Conservation (phyloP, 2,113 vertebrate genomes). For the Xiphophorus hellerii region DNA sequence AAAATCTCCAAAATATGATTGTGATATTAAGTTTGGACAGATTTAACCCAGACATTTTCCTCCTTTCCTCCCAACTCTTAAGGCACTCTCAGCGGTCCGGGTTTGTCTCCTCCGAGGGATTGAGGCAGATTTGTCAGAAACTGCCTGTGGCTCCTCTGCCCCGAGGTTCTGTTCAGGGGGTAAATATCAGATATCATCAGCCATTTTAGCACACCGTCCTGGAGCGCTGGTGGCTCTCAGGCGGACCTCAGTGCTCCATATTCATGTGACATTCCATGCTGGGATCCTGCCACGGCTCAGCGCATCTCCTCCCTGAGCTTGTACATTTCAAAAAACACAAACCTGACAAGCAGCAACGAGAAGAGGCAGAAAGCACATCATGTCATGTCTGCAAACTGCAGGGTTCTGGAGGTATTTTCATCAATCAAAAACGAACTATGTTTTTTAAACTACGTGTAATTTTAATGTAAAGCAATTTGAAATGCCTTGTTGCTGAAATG, state of each 20-base stretch:
- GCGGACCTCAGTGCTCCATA: conserved; percentile 59
- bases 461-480: no score
- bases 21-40: conserved; percentile 1
- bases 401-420: background rate
- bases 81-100: conserved; percentile 39
- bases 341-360: conserved; percentile 1
- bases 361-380: background rate
- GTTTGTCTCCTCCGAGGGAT: conserved; percentile 54
- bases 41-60: background rate
- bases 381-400: conserved; percentile 13
- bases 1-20: background rate
- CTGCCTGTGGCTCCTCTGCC: conserved; percentile 34
- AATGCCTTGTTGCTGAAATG: no score
- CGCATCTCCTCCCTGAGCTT: conserved; percentile 30
- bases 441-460: no score
- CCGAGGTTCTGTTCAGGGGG: conserved; percentile 31
- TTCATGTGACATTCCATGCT: conserved; percentile 68
- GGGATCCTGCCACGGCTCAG: conserved; percentile 46
- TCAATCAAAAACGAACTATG: background rate
- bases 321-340: conserved; percentile 50
- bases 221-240: conserved; percentile 37
- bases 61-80: conserved; percentile 34
- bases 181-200: conserved; percentile 53
- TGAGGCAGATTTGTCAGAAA: conserved; percentile 56
- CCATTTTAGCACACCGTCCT: conserved; percentile 36